These are phyloP conservation scores for Triplophysa tibetana DNA, from an alignment of 2,113 vertebrate genomes.

Conservation along the genomic window DNA sequence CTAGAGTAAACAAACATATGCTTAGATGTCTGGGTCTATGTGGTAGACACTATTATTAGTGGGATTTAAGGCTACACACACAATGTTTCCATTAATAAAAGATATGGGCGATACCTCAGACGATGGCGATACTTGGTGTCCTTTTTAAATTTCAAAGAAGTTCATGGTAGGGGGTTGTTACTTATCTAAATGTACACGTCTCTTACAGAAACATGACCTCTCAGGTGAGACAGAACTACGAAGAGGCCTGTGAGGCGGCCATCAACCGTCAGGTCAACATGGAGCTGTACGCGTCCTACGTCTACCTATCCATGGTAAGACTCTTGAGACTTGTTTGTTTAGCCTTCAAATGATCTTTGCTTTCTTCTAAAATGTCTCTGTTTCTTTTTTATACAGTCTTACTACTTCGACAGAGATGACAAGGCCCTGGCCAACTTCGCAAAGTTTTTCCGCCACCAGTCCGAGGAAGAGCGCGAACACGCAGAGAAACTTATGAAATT, in stretches of 20 bases:
- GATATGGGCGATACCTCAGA: neutral
- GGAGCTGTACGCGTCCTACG: conserved; percentile 83
- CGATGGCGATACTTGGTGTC: no score
- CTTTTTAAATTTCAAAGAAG: no score
- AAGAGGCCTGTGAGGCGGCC: conserved; percentile 79
- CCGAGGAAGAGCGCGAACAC: conserved; percentile 81
- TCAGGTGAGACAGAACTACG: conserved; percentile 84
- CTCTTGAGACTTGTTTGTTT: neutral
- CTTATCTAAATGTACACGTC: neutral
- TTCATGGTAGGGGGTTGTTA: neutral
- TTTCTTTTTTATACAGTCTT: conserved; percentile 62
- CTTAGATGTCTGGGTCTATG: neutral
- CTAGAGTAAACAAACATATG: neutral
- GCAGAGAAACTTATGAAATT: conserved; percentile 81
- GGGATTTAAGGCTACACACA: neutral
- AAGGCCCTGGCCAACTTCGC: conserved; percentile 83
- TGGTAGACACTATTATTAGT: neutral
- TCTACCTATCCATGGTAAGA: conserved; percentile 84
- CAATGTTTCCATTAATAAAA: neutral
- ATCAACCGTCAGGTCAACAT: conserved; percentile 85
- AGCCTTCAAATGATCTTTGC: neutral
- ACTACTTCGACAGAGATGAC: conserved; percentile 86
- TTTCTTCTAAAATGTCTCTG: neutral
- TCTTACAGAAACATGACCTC: conserved; percentile 70
- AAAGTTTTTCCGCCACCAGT: conserved; percentile 81